Percentiles rank a stretch among this genome's conserved stretches.
Conservation (phyloP, 2,888 invertebrate species). For the Julus scandinavius region DNA sequence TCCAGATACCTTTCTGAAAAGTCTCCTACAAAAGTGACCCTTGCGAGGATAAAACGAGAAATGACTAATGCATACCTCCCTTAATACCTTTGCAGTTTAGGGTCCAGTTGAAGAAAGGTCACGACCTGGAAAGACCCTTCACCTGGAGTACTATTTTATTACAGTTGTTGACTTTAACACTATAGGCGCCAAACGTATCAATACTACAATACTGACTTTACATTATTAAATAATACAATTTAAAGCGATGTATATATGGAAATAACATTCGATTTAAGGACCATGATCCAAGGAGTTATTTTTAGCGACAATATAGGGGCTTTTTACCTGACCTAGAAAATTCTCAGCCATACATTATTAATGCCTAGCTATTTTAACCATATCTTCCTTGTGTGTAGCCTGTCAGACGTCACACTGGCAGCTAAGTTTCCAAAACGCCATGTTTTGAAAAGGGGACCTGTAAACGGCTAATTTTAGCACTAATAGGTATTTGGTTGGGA, state of each 20-base stretch:
- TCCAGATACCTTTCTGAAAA: not conserved
- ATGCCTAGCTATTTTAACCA: not conserved
- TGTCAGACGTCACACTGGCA: not conserved
- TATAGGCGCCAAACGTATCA: too few relatives aligned
- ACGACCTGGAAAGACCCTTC: slow-evolving; percentile 12
- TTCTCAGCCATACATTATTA: too few relatives aligned
- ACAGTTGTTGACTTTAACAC: not conserved
- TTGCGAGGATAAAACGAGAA: not conserved
- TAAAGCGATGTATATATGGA: too few relatives aligned
- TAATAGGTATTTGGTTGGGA: not conserved
- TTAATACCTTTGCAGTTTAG: slow-evolving; percentile 7
- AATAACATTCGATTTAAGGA: too few relatives aligned
- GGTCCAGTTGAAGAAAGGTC: not conserved
- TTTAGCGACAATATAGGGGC: too few relatives aligned
- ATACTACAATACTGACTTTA: too few relatives aligned
- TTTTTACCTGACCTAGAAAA: too few relatives aligned
- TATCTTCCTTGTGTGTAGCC: not conserved
- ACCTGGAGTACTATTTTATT: not conserved
- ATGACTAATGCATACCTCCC: not conserved
- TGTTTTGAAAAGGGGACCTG: not conserved
- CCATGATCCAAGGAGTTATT: too few relatives aligned
- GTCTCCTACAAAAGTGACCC: not conserved
- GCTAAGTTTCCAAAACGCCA: not conserved
- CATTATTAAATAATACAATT: too few relatives aligned
- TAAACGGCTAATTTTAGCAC: not conserved